Evolutionary conservation across 2,888 invertebrate species (phyloP).

Genomic region (Nycteola revayana): DNA sequence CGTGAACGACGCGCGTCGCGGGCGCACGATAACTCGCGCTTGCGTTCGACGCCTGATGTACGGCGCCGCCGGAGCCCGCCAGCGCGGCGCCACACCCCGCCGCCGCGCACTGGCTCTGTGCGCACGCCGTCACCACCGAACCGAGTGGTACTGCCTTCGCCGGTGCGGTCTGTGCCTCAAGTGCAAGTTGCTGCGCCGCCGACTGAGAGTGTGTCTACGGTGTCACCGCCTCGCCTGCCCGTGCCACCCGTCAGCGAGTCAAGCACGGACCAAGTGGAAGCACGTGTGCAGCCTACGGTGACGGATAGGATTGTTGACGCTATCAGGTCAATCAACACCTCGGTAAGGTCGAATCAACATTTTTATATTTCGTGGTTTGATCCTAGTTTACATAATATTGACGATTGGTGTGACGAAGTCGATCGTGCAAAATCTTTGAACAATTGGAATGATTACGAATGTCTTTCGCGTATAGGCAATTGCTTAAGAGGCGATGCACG

Average conservation of each 20-base stretch:
- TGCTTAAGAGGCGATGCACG: constrained; percentile 1
- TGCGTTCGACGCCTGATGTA: no score
- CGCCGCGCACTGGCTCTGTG: no score
- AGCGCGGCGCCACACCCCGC: no score
- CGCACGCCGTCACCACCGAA: no score
- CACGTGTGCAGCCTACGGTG: no score
- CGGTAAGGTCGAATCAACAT: constrained; percentile 1
- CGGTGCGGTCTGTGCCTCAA: no score
- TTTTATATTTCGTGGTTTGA: constrained; percentile 5
- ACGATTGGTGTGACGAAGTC: constrained; percentile 5
- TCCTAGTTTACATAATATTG: constrained; percentile 3
- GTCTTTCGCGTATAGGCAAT: constrained; percentile 3
- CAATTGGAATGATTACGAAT: constrained; percentile 5
- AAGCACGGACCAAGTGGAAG: background rate
- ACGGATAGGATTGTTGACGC: background rate
- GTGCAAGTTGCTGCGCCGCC: background rate
- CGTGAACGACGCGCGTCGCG: no score
- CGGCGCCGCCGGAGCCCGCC: no score
- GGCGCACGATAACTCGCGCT: no score
- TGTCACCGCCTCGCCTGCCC: no score
- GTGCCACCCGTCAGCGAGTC: background rate
- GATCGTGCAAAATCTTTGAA: constrained; percentile 2
- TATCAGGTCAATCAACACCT: background rate
- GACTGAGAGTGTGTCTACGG: no score
- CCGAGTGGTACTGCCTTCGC: no score